Evolutionary conservation across 1,140 invertebrate genomes (phyloP).

Genomic region (Papilio dardanus): DNA sequence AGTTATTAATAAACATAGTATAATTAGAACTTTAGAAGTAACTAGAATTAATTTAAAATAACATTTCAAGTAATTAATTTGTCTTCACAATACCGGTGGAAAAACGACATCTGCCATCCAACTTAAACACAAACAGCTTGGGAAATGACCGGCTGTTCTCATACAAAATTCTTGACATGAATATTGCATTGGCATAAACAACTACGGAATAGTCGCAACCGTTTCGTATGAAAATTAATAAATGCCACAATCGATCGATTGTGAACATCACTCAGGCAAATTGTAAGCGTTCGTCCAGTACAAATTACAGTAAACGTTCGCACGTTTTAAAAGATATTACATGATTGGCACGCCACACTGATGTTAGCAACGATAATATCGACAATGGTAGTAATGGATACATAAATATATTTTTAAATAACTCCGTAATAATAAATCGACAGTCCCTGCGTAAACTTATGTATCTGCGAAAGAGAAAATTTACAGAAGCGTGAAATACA

Average conservation of each 20-base stretch:
- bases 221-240: not conserved
- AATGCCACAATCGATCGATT: not conserved
- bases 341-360: not conserved
- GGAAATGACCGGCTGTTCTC: not conserved
- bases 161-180: conserved; percentile 4
- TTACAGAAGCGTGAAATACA: no score
- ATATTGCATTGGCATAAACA: not conserved
- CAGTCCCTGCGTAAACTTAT: no score
- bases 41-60: not conserved
- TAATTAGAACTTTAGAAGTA: not conserved
- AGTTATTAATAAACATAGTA: no score
- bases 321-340: not conserved
- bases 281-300: not conserved
- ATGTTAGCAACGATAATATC: not conserved
- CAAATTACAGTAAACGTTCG: not conserved
- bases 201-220: not conserved
- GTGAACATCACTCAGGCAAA: not conserved
- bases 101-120: not conserved
- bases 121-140: not conserved
- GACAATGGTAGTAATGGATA: not conserved
- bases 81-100: not conserved
- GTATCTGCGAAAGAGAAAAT: no score
- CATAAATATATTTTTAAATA: not conserved
- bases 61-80: not conserved
- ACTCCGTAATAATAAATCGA: not conserved